phyloP scores from a whole-genome alignment of 1,140 invertebrate genomes.

The Camponotus floridanus region DNA sequence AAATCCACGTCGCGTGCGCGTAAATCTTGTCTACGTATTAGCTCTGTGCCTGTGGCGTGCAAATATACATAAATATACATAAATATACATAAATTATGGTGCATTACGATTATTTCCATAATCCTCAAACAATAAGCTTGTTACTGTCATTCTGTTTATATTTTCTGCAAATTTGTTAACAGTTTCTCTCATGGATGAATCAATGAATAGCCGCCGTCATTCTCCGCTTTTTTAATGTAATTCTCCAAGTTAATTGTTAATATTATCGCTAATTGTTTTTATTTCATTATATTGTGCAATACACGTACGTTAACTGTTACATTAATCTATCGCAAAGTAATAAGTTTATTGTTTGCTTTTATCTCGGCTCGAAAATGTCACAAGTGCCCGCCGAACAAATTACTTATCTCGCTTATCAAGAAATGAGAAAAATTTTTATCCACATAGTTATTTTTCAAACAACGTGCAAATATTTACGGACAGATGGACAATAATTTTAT shows the following conservation, averaged over 20 bases:
- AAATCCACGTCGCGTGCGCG: conserved; percentile 38
- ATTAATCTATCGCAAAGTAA: background rate
- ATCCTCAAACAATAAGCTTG: conserved; percentile 16
- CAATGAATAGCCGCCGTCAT: background rate
- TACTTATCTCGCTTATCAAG: background rate
- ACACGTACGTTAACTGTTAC: background rate
- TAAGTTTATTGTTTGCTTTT: background rate
- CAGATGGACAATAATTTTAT: conserved; percentile 44
- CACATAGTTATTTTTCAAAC: conserved; percentile 19
- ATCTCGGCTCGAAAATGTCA: background rate
- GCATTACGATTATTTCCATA: conserved; percentile 22
- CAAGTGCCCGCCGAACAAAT: background rate
- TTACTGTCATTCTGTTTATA: conserved; percentile 9
- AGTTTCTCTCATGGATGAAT: background rate
- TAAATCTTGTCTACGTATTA: conserved; percentile 52
- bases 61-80: conserved; percentile 20
- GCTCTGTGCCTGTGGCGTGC: background rate
- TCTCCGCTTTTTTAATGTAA: background rate
- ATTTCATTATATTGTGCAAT: background rate
- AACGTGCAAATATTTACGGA: conserved; percentile 26
- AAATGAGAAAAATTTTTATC: conserved; percentile 7
- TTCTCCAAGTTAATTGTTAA: background rate
- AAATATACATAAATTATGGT: conserved; percentile 41
- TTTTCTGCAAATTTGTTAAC: background rate
- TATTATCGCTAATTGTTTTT: background rate